Evolutionary conservation across 1,140 invertebrate genomes (phyloP).

Genomic region (Plectrocnemia conspersa): DNA sequence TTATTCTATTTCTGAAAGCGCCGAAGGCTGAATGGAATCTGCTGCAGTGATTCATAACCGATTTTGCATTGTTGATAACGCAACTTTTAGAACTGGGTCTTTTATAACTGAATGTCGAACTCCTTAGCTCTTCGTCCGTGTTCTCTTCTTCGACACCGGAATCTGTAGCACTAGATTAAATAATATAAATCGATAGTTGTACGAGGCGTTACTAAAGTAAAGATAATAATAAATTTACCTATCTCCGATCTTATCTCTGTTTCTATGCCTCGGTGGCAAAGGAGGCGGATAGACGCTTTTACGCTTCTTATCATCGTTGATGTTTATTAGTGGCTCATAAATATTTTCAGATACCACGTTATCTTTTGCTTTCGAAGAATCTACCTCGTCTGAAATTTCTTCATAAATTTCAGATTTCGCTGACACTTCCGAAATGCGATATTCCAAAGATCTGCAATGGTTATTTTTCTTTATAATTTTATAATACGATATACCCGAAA

Average conservation of each 20-base stretch:
- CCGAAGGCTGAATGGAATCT: constrained; percentile 24
- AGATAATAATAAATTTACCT: constrained; percentile 17
- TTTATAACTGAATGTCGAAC: constrained; percentile 18
- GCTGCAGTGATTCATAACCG: not conserved
- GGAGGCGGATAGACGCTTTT: constrained; percentile 23
- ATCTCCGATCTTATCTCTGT: constrained; percentile 13
- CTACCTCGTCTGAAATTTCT: constrained; percentile 25
- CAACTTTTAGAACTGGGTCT: not conserved
- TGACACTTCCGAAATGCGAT: constrained; percentile 24
- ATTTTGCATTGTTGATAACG: not conserved
- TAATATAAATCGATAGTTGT: too few species aligned
- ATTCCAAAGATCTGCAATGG: not conserved
- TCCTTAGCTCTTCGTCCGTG: too few species aligned
- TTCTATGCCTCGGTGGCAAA: constrained; percentile 25
- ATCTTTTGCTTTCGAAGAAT: constrained; percentile 1
- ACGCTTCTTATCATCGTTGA: constrained; percentile 18
- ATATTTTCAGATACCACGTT: constrained; percentile 15
- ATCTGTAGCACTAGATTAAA: constrained; percentile 28
- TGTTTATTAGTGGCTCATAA: constrained; percentile 27
- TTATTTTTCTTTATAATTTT: too few species aligned
- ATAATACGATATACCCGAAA: too few species aligned
- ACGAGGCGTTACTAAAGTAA: not conserved
- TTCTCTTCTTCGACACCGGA: constrained; percentile 30
- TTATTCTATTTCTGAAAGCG: constrained; percentile 29
- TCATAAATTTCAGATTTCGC: constrained; percentile 29